phyloP scores from a whole-genome alignment of 2,888 invertebrate species.

The Deroplatys truncata region DNA sequence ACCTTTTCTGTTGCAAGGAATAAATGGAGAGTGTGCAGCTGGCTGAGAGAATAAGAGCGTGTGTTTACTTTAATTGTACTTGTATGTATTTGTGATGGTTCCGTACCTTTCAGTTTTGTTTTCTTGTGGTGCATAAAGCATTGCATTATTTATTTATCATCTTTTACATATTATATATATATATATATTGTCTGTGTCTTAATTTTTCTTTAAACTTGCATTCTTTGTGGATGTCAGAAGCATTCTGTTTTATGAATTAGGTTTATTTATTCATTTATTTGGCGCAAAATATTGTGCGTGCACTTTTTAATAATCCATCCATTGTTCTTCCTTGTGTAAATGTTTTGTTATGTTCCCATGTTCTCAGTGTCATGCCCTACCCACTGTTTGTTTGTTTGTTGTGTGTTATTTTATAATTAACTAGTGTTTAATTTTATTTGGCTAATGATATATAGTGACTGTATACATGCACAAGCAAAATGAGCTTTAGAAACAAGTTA shows the following conservation, averaged over 20 bases:
- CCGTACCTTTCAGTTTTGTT: background rate
- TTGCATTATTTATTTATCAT: conserved; percentile 25
- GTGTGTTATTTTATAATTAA: conserved; percentile 15
- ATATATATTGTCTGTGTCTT: conserved; percentile 9
- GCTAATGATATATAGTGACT: conserved; percentile 7
- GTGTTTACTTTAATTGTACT: background rate
- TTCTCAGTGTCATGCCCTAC: conserved; percentile 15
- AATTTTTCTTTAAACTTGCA: conserved; percentile 20
- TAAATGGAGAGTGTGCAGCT: background rate
- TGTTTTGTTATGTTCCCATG: conserved; percentile 20
- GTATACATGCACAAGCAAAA: background rate
- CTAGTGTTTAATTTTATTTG: conserved; percentile 9
- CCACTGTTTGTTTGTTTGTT: conserved; percentile 17
- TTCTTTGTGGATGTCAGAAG: conserved; percentile 26
- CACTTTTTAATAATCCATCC: conserved; percentile 12
- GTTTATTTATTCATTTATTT: conserved; percentile 4
- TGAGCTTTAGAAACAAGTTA: background rate
- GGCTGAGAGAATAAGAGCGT: background rate
- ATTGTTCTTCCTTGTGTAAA: conserved; percentile 9
- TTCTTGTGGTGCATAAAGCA: conserved; percentile 11
- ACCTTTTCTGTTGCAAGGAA: background rate
- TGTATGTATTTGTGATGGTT: background rate
- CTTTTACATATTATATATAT: background rate
- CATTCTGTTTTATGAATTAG: conserved; percentile 10
- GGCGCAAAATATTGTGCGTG: conserved; percentile 17